These are phyloP conservation scores for Siphamia tubifer DNA, from an alignment of 2,113 vertebrate species.

Conservation along the genomic window DNA sequence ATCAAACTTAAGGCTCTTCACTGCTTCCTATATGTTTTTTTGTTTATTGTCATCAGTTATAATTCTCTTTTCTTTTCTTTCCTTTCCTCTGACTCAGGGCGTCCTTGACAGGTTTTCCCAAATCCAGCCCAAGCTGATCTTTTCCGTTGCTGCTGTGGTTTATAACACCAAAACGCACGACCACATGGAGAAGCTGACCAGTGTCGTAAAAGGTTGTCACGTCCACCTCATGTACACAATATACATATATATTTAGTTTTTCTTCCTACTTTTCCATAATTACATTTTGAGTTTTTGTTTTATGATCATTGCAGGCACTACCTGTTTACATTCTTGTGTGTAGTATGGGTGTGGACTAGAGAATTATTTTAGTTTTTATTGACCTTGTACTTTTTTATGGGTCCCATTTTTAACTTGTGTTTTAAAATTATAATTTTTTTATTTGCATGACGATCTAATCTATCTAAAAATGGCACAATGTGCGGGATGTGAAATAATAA, in stretches of 20 bases:
- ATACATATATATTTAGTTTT: background rate
- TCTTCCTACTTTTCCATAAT: background rate
- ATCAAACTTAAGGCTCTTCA: background rate
- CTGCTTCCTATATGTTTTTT: background rate
- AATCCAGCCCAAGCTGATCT: slow-evolving; percentile 94
- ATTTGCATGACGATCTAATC: no score
- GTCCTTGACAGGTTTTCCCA: slow-evolving; percentile 96
- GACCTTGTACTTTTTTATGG: no score
- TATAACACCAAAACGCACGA: slow-evolving; percentile 92
- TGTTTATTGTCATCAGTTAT: background rate
- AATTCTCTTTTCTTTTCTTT: background rate
- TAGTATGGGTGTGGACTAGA: no score
- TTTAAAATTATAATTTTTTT: no score
- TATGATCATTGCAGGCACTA: no score
- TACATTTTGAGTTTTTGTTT: background rate
- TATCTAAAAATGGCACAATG: no score
- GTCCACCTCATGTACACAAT: background rate
- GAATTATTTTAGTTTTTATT: no score
- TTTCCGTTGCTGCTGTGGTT: slow-evolving; percentile 92
- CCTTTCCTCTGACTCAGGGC: slow-evolving; percentile 75
- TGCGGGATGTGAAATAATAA: no score
- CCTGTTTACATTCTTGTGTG: no score
- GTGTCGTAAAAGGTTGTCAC: slow-evolving; percentile 86
- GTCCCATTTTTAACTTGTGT: no score
- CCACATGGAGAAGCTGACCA: slow-evolving; percentile 92